Evolutionary conservation across 2,888 invertebrate genomes (phyloP), one percentile per base, ranked within the genome.

Genomic region (Dicyrtoma fusca): DNA sequence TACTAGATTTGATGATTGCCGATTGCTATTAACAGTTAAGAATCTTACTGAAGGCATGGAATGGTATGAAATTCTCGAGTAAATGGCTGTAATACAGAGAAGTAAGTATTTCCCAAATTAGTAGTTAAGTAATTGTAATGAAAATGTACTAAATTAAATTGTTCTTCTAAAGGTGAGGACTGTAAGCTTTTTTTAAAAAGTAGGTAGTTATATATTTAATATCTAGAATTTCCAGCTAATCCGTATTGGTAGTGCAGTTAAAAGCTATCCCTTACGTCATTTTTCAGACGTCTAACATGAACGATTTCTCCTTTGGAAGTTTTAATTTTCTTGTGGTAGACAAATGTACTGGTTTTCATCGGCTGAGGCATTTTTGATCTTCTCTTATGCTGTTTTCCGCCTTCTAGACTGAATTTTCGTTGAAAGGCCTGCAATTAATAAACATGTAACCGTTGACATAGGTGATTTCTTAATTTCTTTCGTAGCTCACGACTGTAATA

Each of bases 221-320:
- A 49, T n/a, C n/a, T n/a, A n/a, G n/a, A n/a, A n/a, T n/a, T n/a
- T n/a, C n/a, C n/a, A n/a, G n/a, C n/a, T n/a, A n/a, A n/a, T n/a
- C n/a, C n/a, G n/a, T n/a, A n/a, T n/a, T n/a, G n/a, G n/a, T n/a
- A n/a, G n/a, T n/a, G n/a, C n/a, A 63, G 2, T 42, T 34, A 53
- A 17, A 23, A 14, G 23, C 1, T 8, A 25, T 49, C 4, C 11
- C 25, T 25, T 51, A 65, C 65, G 51, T 65, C 49, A 26, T 25
- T 25, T 26, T n/a, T 2, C 6, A 51, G 34, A n/a, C 17, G 14
- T 3, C 51, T 21, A 8, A 65, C 10, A 26, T 65, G 51, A 1
- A 65, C 25, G 17, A 65, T 51, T 65, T 65, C 21, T 14, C 65
- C 65, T 10, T 51, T 65, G n/a, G 65, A 3, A 47, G 49, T 65